Percentiles rank a stretch among this genome's conserved stretches.
Evolutionary conservation across 2,888 invertebrate species (phyloP).

Genomic region (Parapristionchus giblindavisi): DNA sequence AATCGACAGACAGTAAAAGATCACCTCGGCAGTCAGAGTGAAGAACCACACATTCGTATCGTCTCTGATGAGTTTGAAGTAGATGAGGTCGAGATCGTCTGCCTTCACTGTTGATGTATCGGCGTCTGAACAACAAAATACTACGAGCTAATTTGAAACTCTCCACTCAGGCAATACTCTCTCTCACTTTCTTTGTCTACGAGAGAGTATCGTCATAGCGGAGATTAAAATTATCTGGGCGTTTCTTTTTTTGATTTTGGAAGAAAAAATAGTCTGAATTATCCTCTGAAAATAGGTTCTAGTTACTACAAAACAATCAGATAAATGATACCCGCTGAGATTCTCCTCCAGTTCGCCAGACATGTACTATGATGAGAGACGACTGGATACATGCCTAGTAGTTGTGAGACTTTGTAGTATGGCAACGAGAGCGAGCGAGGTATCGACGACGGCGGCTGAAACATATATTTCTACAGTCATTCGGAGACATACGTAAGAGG

Average conservation of each 20-base stretch:
- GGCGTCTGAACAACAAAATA: constrained; percentile 35
- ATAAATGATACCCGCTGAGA: too few relatives aligned
- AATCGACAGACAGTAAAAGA: neutral
- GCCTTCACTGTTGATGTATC: constrained; percentile 1
- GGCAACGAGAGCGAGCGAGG: constrained; percentile 40
- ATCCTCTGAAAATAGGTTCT: too few relatives aligned
- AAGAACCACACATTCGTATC: constrained; percentile 44
- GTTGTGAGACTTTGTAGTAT: constrained; percentile 30
- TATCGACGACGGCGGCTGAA: constrained; percentile 38
- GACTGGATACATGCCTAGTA: constrained; percentile 42
- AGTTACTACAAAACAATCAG: too few relatives aligned
- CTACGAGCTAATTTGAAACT: too few relatives aligned
- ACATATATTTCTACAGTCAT: too few relatives aligned
- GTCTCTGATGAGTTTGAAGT: constrained; percentile 40
- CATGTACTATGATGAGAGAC: constrained; percentile 41
- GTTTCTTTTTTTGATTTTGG: too few relatives aligned
- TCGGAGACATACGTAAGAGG: too few relatives aligned
- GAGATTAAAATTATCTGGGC: too few relatives aligned
- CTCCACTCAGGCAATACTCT: too few relatives aligned
- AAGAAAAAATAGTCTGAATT: too few relatives aligned
- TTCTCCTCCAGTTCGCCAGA: constrained; percentile 43
- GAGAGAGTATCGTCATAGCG: too few relatives aligned
- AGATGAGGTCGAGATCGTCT: constrained; percentile 40
- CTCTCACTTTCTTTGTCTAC: too few relatives aligned
- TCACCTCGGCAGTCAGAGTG: constrained; percentile 41